These are phyloP conservation scores for Nothura maculosa DNA, from an alignment of 2,797 vertebrate genomes.

Conservation along the genomic window DNA sequence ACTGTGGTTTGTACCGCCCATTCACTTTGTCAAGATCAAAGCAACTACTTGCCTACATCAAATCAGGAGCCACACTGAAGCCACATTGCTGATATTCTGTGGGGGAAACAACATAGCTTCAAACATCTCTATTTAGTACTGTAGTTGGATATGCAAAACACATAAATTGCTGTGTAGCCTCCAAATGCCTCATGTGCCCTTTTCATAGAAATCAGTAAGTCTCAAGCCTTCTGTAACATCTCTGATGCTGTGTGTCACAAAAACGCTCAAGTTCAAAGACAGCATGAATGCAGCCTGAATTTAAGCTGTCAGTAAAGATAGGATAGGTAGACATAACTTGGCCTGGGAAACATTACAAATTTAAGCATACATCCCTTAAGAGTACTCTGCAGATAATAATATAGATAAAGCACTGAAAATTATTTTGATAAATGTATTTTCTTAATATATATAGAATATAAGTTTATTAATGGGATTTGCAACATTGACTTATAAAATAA, in stretches of 20 bases:
- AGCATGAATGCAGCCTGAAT: not conserved
- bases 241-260: not conserved
- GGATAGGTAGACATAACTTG: not conserved
- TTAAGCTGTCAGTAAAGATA: not conserved
- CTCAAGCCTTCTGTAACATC: not conserved
- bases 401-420: not conserved
- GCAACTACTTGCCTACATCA: accelerated
- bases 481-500: not conserved
- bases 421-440: not conserved
- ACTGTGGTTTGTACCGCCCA: not conserved
- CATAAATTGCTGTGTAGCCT: accelerated
- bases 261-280: not conserved
- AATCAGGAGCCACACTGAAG: not conserved
- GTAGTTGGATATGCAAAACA: accelerated
- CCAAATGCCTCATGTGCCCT: not conserved
- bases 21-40: not conserved
- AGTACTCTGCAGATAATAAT: not conserved
- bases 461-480: not conserved
- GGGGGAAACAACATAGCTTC: not conserved
- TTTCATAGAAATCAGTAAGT: not conserved
- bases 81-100: not conserved
- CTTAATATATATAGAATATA: not conserved
- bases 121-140: not conserved
- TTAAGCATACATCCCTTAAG: not conserved
- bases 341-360: not conserved